Base-by-base conservation (phyloP, 2,888 invertebrate genomes). In the Calliscelio sp. region DNA sequence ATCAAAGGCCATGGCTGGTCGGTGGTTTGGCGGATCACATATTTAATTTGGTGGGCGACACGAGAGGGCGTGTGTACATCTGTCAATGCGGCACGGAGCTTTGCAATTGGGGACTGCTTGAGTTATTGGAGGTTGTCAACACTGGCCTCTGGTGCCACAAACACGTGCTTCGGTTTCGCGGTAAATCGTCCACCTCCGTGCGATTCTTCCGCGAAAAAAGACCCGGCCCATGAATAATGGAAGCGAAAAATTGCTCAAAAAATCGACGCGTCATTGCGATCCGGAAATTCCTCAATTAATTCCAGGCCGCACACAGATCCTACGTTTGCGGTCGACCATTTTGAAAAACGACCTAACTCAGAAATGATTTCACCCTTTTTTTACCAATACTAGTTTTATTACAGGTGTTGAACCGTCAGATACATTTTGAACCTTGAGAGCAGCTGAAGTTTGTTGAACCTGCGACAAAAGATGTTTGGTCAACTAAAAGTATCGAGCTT, bases 141-240 rank as follows among this genome's bases (percentile, higher is more conserved):
- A 86, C 86, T 88, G 86, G 89, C 86, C 87, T 87, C 85, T 87
- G 89, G 86, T 91, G 91, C 90, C 91, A 91, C 87, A 87, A 91
- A 91, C 91, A 91, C 91, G 91, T 91, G 91, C 90, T 90, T 87
- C 87, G 89, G 89, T 90, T 90, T 90, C 89, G 88, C 90, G 91
- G 89, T 91, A 90, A 91, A 91, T 91, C 89, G 88, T 87, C 88
- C 57, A 85, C 84, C 86, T 85, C 84, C 78, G 78, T 78, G 57
- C 55, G 71, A 65, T 77, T 81, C 63, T 81, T 70, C 28, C 59
- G 63, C 53, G 68, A 78, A 81, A 85, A 78, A 85, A 65, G 66
- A 25, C 61, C 28, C 38, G 55, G 18, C 38, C 46, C 25, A 46
- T 84, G 78, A 84, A 84, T 84, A 84, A 84, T 81, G 84, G 78